Evolutionary conservation across 2,113 vertebrate genomes (phyloP).

Genomic region (Pelodiscus sinensis): DNA sequence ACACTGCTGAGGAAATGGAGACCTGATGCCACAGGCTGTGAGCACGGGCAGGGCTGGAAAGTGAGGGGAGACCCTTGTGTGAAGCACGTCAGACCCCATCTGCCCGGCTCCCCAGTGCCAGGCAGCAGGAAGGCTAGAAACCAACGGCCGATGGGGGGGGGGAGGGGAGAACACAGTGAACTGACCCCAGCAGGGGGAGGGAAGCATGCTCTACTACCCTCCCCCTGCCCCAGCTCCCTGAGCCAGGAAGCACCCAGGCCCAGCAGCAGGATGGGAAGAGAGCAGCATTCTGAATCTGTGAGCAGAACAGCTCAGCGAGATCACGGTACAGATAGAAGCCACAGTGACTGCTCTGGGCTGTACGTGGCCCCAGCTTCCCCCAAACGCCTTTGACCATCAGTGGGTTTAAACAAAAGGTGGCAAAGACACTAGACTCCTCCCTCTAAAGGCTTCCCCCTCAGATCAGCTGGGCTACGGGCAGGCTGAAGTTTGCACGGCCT

Average conservation of each 20-base stretch:
- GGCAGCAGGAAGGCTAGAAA: background rate
- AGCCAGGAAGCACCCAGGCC: background rate
- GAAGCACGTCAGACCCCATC: background rate
- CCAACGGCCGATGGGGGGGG: background rate
- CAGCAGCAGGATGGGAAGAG: background rate
- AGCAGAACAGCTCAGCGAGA: background rate
- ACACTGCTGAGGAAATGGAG: background rate
- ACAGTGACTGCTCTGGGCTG: background rate
- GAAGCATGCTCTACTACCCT: background rate
- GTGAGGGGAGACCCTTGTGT: background rate
- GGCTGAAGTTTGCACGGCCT: background rate
- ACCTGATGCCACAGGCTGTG: background rate
- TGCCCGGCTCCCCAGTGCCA: background rate
- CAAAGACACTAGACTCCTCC: background rate
- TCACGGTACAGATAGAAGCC: background rate
- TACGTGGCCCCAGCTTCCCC: background rate
- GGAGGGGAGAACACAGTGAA: background rate
- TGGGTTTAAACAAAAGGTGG: background rate
- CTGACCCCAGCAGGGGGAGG: background rate
- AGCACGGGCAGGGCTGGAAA: background rate
- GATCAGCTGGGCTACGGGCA: background rate
- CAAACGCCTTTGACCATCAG: background rate
- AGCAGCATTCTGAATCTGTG: background rate
- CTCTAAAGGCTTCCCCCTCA: background rate
- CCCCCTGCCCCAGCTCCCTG: background rate